Evolutionary conservation across 2,797 vertebrate species (phyloP).

Genomic region (Bryconaethiops microstoma): DNA sequence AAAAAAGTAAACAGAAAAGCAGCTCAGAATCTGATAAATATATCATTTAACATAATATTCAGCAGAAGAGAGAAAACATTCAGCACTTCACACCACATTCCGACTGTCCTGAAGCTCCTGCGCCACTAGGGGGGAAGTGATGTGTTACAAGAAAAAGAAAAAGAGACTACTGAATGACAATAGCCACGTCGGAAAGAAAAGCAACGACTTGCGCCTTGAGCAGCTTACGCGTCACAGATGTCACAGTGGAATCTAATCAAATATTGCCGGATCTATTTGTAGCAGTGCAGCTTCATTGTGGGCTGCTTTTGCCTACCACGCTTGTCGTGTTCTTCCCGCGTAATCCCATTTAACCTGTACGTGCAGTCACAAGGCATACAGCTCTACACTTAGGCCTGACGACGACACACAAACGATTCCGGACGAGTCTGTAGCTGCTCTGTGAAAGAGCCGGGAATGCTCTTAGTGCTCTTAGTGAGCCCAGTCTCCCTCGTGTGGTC

Average conservation of each 20-base stretch:
- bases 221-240: slow-evolving; percentile 14
- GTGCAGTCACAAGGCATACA: slow-evolving; percentile 10
- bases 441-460: not conserved
- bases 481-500: not conserved
- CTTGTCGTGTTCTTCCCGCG: not conserved
- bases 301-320: not conserved
- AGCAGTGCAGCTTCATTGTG: not conserved
- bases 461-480: not conserved
- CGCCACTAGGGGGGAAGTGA: slow-evolving; percentile 34
- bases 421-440: slow-evolving; percentile 2
- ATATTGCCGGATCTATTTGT: slow-evolving; percentile 7
- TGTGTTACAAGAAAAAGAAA: not conserved
- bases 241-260: slow-evolving; percentile 24
- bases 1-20: not conserved
- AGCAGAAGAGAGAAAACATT: not conserved
- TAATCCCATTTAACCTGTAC: slow-evolving; percentile 7
- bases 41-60: slow-evolving; percentile 8
- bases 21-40: slow-evolving; percentile 10
- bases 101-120: slow-evolving; percentile 22
- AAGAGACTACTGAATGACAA: not conserved
- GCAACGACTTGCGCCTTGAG: slow-evolving; percentile 1
- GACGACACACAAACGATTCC: not conserved
- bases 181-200: not conserved
- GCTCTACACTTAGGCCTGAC: slow-evolving; percentile 15
- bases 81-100: slow-evolving; percentile 1